Base-by-base conservation (phyloP, 1,140 invertebrate species). In the Magallana ariakensis region DNA sequence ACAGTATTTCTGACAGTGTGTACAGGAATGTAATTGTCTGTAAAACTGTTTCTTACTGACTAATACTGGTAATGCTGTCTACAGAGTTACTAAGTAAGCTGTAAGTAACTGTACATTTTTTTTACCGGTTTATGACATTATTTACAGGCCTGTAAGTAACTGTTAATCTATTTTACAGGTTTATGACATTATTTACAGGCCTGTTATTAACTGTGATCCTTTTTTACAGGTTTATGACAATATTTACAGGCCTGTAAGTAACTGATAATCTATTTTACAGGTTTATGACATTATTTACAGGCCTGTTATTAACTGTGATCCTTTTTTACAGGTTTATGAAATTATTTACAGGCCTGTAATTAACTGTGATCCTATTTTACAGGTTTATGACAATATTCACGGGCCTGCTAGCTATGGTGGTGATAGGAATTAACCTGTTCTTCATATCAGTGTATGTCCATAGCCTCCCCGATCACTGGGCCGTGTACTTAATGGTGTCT, bases 401-500 rank as follows among this genome's bases (percentile, higher is more conserved):
- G 0, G 96, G 96, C 58, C 55, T 96, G 0, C 93, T 98, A 19
- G 96, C 97, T 9, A 91, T 96, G 11, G 92, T 97, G 26, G 96
- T 98, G 0, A 97, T 98, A 91, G 93, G 92, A 13, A 97, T 98
- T 89, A 98, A 98, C 93, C 95, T 97, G 80, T 98, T 96, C 93
- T 98, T 98, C 94, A 97, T 98, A 3, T 94, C 96, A 22, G 94
- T 95, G 33, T 96, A 96, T 89, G 96, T 97, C 0, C 92, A 95
- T 13, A 90, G 95, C 1, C 88, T 96, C 55, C 94, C 96, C 22
- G 11, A 81, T 66, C 90, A 94, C 56, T 95, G 96, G 96, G 94
- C 94, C 88, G 88, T 95, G 88, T 95, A 96, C 83, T 90, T 96
- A 0, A 85, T 94, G 53, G 95, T 97, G 56, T 92, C 94, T 16